Base-by-base conservation (phyloP, 2,797 vertebrate genomes). In the Malurus splendens region DNA sequence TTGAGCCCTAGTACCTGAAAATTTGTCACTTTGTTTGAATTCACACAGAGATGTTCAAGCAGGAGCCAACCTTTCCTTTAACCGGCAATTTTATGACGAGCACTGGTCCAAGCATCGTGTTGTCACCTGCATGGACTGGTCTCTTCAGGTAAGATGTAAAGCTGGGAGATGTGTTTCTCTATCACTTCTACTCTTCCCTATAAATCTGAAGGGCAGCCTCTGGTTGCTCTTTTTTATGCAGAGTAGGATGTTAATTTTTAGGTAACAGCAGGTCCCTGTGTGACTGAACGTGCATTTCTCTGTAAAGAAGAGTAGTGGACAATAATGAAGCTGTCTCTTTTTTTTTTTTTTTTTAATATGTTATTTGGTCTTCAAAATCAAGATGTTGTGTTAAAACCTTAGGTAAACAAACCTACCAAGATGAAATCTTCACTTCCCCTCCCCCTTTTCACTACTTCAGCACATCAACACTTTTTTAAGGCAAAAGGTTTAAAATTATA, bases 31-130 rank as follows among this genome's bases (percentile, higher is more conserved):
- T 89, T 94, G 14, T 93, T 96, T 92, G 75, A 93, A 92, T 77
- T 71, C 59, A 73, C 42, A 62, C 97, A 99, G 93, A 97, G 98
- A 94, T 93, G 95, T 98, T 55, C 98, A 98, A 93, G 98, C 98
- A 62, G 98, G 98, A 92, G 98, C 98, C 95, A 99, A 98, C 94
- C 98, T 99, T 92, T 98, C 98, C 82, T 98, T 98, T 95, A 98
- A 97, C 87, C 97, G 99, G 55, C 98, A 99, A 14, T 99, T 99
- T 96, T 99, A 99, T 36, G 98, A 99, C 88, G 99, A 99, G 68
- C 99, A 98, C 96, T 99, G 99, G 99, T 99, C 98, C 17, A 99
- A 99, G 94, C 99, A 99, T 92, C 98, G 99, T 15, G 99, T 99
- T 1, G 98, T 99, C 96, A 99, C 99, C 86, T 99, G 98, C 89